A percentile compares a stretch with the other conserved stretches of the same genome.
Evolutionary conservation across 2,888 invertebrate species (phyloP).

Genomic region (Craniophora ligustri): DNA sequence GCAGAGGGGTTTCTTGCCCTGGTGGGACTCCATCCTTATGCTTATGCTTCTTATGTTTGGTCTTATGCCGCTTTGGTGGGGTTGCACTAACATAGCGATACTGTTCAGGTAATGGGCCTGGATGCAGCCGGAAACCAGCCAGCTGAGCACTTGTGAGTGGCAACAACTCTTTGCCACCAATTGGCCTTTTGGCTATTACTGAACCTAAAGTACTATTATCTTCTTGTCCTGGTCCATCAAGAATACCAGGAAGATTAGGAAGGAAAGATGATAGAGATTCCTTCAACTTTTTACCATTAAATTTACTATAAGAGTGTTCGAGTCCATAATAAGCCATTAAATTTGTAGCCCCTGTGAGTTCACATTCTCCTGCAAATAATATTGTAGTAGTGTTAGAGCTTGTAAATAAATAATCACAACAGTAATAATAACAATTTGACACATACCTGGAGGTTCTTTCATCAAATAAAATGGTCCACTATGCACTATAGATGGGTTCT

Average conservation of each 20-base stretch:
- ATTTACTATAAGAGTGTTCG: constrained; percentile 99
- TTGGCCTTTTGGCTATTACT: constrained; percentile 98
- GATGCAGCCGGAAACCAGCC: constrained; percentile 97
- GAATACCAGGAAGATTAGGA: constrained; percentile 97
- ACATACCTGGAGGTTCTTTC: constrained; percentile 97
- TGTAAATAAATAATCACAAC: constrained; percentile 38
- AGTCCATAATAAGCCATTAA: constrained; percentile 98
- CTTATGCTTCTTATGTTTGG: constrained; percentile 98
- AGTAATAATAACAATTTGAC: background rate
- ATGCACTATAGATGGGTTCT: constrained; percentile 98
- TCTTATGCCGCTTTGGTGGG: constrained; percentile 97
- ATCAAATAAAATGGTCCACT: constrained; percentile 99
- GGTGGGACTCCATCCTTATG: constrained; percentile 95
- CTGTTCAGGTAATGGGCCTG: constrained; percentile 98
- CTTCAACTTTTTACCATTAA: constrained; percentile 98
- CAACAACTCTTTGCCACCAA: constrained; percentile 94
- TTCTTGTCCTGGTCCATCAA: constrained; percentile 96
- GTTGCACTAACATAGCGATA: constrained; percentile 97
- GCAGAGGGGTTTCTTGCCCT: constrained; percentile 92
- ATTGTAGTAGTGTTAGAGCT: constrained; percentile 18
- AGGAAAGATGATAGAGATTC: constrained; percentile 98
- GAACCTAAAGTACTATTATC: constrained; percentile 96
- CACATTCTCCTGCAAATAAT: constrained; percentile 92
- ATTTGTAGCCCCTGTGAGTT: constrained; percentile 98
- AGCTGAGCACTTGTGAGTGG: constrained; percentile 96